Evolutionary conservation across 1,140 invertebrate genomes (phyloP).

Genomic region (Ganaspis sp.): DNA sequence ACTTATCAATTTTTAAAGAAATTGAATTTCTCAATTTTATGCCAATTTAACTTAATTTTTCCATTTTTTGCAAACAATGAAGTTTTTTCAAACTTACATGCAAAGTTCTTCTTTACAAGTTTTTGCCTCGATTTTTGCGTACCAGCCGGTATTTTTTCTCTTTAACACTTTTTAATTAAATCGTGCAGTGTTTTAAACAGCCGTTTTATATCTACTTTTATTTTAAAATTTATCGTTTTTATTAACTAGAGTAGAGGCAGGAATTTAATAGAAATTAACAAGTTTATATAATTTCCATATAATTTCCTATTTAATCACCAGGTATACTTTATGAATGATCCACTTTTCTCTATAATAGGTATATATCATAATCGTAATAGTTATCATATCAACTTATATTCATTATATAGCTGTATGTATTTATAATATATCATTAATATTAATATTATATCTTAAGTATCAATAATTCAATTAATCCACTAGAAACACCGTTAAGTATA

Average conservation of each 20-base stretch:
- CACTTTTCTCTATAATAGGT: conserved; percentile 64
- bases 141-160: no score
- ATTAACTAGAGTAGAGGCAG: conserved; percentile 42
- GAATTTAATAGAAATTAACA: conserved; percentile 60
- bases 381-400: conserved; percentile 72
- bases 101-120: no score
- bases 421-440: conserved; percentile 67
- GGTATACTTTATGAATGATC: conserved; percentile 70
- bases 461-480: conserved; percentile 72
- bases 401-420: conserved; percentile 61
- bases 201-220: conserved; percentile 20
- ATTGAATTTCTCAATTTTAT: no score
- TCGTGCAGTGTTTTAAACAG: conserved; percentile 60
- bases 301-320: conserved; percentile 72
- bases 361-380: conserved; percentile 62
- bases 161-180: conserved; percentile 1
- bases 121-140: no score
- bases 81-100: no score
- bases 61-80: no score
- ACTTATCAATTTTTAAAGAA: no score
- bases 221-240: conserved; percentile 28
- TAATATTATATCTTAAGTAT: conserved; percentile 72
- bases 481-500: conserved; percentile 72
- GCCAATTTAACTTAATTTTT: no score
- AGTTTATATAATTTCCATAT: conserved; percentile 57